phyloP scores from a whole-genome alignment of 2,113 vertebrate genomes.

The Mustelus asterias region DNA sequence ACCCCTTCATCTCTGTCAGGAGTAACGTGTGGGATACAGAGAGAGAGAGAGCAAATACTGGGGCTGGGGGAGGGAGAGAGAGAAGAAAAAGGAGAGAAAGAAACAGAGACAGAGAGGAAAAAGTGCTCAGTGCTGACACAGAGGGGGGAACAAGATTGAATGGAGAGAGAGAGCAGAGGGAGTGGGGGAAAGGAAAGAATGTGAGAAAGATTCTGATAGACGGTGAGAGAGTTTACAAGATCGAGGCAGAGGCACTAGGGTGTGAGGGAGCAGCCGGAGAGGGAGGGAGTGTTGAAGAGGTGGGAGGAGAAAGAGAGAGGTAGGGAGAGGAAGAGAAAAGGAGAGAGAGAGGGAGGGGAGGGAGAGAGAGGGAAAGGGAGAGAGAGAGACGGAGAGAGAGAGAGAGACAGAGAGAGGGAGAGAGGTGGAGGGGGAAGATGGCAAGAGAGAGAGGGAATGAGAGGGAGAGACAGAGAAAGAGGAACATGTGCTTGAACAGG shows the following conservation, averaged over 20 bases:
- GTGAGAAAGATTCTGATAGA: not conserved
- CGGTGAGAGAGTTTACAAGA: not conserved
- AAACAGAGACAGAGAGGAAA: not conserved
- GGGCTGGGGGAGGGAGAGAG: not conserved
- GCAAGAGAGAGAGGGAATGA: not conserved
- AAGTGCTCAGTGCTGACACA: not conserved
- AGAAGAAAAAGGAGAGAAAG: not conserved
- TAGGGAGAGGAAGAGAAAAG: not conserved
- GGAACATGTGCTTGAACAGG: too few relatives aligned
- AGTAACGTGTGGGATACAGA: not conserved
- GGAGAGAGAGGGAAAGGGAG: not conserved
- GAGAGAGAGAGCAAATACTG: too few relatives aligned
- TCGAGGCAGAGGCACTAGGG: too few relatives aligned
- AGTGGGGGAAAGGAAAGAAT: not conserved
- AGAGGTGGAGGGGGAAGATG: not conserved
- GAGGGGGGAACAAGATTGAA: not conserved
- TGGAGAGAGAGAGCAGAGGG: not conserved
- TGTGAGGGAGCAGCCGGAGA: not conserved
- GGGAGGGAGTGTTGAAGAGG: too few relatives aligned
- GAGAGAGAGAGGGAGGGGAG: not conserved
- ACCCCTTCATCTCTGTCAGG: not conserved
- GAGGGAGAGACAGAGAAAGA: not conserved
- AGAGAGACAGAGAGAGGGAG: not conserved
- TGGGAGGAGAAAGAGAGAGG: too few relatives aligned
- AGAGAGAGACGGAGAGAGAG: too few relatives aligned